Evolutionary conservation across 1,140 invertebrate species (phyloP).

Genomic region (Drosophila kikkawai): DNA sequence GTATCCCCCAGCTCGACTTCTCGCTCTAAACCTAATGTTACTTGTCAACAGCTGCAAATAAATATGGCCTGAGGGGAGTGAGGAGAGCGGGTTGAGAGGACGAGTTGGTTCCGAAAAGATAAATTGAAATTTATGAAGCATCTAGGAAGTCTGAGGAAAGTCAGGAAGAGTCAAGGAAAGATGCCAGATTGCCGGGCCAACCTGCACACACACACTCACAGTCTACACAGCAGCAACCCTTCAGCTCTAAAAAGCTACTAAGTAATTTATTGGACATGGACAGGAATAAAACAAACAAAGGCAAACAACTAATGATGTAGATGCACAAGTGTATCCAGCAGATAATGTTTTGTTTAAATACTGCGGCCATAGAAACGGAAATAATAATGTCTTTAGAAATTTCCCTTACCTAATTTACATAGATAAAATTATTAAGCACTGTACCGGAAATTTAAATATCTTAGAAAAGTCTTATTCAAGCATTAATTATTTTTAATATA

Average conservation of each 20-base stretch:
- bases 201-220: slow-evolving; percentile 7
- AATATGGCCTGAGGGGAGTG: slow-evolving; percentile 38
- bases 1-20: slow-evolving; percentile 19
- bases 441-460: neutral
- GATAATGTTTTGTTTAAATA: slow-evolving; percentile 21
- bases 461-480: neutral
- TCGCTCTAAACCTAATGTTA: slow-evolving; percentile 53
- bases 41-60: slow-evolving; percentile 80
- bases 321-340: slow-evolving; percentile 31
- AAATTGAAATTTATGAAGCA: slow-evolving; percentile 80
- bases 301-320: slow-evolving; percentile 48
- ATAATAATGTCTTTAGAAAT: slow-evolving; percentile 7
- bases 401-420: slow-evolving; percentile 12
- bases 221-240: slow-evolving; percentile 52
- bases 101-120: slow-evolving; percentile 51
- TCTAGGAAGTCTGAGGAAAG: slow-evolving; percentile 57
- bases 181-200: slow-evolving; percentile 36
- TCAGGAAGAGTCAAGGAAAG: slow-evolving; percentile 46
- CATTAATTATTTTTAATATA: neutral
- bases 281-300: slow-evolving; percentile 17
- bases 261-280: slow-evolving; percentile 73
- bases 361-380: slow-evolving; percentile 1
- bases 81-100: slow-evolving; percentile 2
- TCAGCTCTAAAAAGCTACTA: slow-evolving; percentile 64
- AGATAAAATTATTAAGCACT: neutral